Base-by-base conservation (phyloP, 2,797 vertebrate species). In the Chaetodon trifasciatus region DNA sequence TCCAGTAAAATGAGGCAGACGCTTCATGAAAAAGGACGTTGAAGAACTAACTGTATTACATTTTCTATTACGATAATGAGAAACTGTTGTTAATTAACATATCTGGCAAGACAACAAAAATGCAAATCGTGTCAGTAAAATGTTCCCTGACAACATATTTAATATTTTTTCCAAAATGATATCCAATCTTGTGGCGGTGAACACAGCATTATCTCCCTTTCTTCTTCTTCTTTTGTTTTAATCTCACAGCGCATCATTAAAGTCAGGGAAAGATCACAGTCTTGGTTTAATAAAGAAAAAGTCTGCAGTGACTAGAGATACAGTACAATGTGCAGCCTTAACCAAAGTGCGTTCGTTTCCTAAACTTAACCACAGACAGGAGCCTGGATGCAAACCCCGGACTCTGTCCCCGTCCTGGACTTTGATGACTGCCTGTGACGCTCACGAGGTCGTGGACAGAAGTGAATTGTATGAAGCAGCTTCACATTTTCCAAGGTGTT, bases 391-490 rank as follows among this genome's bases (percentile, higher is more conserved):
- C 9, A 1, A 68, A 52, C 13, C 10, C 47, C 28, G 39, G 23
- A 32, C 24, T n/a, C 39, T 46, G 40, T 56, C 68, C 21, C 24
- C 7, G 9, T 19, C 23, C 35, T 52, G 10, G 28, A 32, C 28
- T 32, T 32, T 32, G 28, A 4, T 32, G 28, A 32, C 28, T 32
- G 28, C 3, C 28, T 32, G 28, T 3, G 28, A 32, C 28, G 28
- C 28, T 32, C 28, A 32, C 28, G 28, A 4, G 28, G 28, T 32
- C 28, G 28, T 46, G 53, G 66, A 66, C 70, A 57, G 68, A 71
- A 46, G 56, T 42, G 37, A 66, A 62, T 73, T 12, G 35, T 47
- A 44, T 81, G 64, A 52, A 58, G 60, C 46, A 55, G 24, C 60
- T 53, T 83, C 57, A 21, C 46, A 35, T 66, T 75, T 60, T 44